Percentiles rank a stretch among this genome's conserved stretches.
Evolutionary conservation across 2,888 invertebrate species (phyloP).

Genomic region (Pantelozetes paolii): DNA sequence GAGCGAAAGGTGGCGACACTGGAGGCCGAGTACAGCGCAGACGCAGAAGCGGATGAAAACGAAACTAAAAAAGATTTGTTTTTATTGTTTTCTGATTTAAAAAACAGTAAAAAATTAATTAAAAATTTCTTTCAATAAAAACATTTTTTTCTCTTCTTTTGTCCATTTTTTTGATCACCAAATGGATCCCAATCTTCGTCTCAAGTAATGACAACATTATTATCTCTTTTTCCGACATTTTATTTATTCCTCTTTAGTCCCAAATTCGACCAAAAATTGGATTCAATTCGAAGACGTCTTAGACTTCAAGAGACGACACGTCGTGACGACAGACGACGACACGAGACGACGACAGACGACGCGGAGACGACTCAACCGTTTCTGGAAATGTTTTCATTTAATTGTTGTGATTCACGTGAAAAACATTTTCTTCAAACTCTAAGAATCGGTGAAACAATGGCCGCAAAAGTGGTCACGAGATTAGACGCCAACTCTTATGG

Average conservation of each 20-base stretch:
- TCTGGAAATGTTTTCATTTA: not conserved
- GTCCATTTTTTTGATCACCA: no score
- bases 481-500: not conserved
- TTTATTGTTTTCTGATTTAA: slow-evolving; percentile 5
- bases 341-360: no score
- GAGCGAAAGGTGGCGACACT: slow-evolving; percentile 23
- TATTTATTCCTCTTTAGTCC: not conserved
- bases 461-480: not conserved
- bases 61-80: not conserved
- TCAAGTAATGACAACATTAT: not conserved
- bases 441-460: not conserved
- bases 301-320: not conserved
- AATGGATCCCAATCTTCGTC: not conserved
- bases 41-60: not conserved
- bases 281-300: not conserved
- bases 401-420: not conserved
- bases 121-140: no score
- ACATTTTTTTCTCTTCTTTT: no score
- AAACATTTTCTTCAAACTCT: not conserved
- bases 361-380: no score
- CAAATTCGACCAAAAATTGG: not conserved
- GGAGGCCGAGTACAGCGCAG: not conserved
- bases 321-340: no score
- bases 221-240: not conserved
- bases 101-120: not conserved